Percentiles rank a stretch among this genome's conserved stretches.
Evolutionary conservation across 2,113 vertebrate genomes (phyloP).

Genomic region (Gallinago paraguaiae): DNA sequence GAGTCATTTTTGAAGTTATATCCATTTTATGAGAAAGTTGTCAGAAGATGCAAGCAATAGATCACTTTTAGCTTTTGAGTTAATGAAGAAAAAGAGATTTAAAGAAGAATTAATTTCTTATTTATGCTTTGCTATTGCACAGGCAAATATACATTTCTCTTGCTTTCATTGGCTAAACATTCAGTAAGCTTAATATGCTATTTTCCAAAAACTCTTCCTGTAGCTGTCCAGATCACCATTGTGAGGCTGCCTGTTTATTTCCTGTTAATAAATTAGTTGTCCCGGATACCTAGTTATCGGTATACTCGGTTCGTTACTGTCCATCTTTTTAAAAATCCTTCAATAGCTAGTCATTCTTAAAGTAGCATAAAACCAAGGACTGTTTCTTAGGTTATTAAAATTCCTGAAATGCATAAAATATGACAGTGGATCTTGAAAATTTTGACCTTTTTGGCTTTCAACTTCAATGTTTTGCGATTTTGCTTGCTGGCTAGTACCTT

Average conservation of each 20-base stretch:
- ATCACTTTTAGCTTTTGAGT: not conserved
- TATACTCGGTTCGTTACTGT: not conserved
- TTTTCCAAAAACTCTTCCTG: not conserved
- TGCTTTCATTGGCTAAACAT: not conserved
- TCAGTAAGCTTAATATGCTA: not conserved
- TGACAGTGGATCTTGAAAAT: not conserved
- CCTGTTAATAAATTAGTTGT: not conserved
- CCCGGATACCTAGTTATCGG: not conserved
- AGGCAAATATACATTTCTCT: not conserved
- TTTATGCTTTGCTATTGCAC: not conserved
- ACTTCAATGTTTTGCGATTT: not conserved
- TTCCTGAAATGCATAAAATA: not conserved
- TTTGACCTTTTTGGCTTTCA: conserved; percentile 2
- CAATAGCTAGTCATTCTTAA: not conserved
- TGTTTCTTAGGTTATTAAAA: not conserved
- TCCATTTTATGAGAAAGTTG: not conserved
- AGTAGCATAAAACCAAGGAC: not conserved
- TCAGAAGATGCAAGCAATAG: not conserved
- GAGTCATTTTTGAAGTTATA: not conserved
- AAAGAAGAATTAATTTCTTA: not conserved
- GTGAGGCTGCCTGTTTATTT: not conserved
- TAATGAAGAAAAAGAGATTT: not conserved
- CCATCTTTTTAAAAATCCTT: not conserved
- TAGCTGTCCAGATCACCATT: not conserved
- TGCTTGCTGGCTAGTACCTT: not conserved